These are phyloP conservation scores for Neomonachus schauinslandi DNA, from an alignment of 2,113 vertebrate species.

Conservation along the genomic window DNA sequence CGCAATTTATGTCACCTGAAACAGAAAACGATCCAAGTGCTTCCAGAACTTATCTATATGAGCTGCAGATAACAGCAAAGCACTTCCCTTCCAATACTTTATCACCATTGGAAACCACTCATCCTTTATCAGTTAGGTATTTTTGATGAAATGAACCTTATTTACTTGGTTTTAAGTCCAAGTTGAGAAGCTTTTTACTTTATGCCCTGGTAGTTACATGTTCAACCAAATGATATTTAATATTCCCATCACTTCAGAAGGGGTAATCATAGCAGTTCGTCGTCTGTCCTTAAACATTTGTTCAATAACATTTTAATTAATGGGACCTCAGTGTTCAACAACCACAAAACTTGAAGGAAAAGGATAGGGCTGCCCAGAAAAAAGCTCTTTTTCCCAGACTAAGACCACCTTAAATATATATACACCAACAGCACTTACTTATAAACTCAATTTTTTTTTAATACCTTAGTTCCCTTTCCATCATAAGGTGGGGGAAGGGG, in stretches of 20 bases:
- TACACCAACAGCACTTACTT: background rate
- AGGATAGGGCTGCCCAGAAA: background rate
- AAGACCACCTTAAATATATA: no score
- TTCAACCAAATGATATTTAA: background rate
- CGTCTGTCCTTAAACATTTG: background rate
- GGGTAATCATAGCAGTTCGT: rapidly evolving
- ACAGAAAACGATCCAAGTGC: rapidly evolving
- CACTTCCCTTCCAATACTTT: background rate
- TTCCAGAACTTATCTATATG: background rate
- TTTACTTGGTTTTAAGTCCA: background rate
- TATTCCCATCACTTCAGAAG: background rate
- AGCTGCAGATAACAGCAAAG: background rate
- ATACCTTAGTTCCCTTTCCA: background rate
- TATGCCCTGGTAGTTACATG: rapidly evolving
- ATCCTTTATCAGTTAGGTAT: background rate
- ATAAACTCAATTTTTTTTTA: background rate
- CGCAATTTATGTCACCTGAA: background rate
- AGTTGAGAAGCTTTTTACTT: background rate
- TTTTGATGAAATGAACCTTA: background rate
- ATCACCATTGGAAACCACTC: background rate
- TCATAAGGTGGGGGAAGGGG: background rate
- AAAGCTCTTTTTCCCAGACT: background rate
- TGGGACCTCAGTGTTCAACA: background rate
- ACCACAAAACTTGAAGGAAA: background rate
- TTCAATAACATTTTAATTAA: background rate